Conservation (phyloP, 2,888 invertebrate genomes). For the Campoplex nolae region DNA sequence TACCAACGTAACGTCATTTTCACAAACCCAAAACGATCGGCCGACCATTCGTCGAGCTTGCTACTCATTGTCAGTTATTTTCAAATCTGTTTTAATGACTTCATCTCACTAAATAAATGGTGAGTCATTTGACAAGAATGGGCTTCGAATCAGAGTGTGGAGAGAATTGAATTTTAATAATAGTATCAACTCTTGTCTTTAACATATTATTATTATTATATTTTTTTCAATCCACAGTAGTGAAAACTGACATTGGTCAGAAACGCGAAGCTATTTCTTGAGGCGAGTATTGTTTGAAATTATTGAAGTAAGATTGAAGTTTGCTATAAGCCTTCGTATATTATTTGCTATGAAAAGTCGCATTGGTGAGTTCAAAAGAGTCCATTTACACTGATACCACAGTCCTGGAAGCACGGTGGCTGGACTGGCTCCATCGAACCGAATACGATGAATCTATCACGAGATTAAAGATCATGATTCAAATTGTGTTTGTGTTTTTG, state of each 20-base stretch:
- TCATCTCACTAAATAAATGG: not conserved
- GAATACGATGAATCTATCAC: no score
- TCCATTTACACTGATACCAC: no score
- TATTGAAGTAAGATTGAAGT: conserved; percentile 11
- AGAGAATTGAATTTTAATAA: not conserved
- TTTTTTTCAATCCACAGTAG: conserved; percentile 29
- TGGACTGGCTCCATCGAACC: no score
- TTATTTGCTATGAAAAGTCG: no score
- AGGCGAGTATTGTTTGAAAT: conserved; percentile 11
- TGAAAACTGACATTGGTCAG: conserved; percentile 49
- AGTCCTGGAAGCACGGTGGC: no score
- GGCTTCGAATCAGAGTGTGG: not conserved
- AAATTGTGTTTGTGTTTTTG: no score
- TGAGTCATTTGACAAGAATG: not conserved
- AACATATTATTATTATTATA: not conserved
- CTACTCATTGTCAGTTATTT: not conserved
- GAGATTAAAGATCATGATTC: no score
- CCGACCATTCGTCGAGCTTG: not conserved
- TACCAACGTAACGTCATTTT: not conserved
- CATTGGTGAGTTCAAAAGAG: no score
- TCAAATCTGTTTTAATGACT: not conserved
- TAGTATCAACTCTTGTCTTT: not conserved
- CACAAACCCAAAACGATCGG: not conserved
- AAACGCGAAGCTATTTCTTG: not conserved
- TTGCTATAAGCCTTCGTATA: not conserved